Evolutionary conservation across 2,888 invertebrate species (phyloP).

Genomic region (Brachypterus glaber): DNA sequence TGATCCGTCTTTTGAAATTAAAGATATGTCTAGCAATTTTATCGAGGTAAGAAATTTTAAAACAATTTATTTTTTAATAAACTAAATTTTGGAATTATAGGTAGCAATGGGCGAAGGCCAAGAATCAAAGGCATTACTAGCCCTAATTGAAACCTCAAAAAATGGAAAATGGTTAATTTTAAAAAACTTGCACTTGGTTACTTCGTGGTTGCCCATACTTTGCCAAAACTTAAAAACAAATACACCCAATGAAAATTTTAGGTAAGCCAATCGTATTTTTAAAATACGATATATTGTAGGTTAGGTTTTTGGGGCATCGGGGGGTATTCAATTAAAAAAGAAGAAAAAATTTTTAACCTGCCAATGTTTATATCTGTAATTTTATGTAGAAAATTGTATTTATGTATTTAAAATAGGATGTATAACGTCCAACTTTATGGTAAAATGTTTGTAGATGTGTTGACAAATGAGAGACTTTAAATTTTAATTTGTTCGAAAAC

Average conservation of each 20-base stretch:
- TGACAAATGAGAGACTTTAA: too few relatives aligned
- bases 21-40: slow-evolving; percentile 54
- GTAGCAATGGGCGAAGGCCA: slow-evolving; percentile 77
- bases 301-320: too few relatives aligned
- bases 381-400: too few relatives aligned
- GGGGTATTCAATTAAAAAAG: too few relatives aligned
- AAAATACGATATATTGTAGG: not conserved
- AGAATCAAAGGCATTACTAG: slow-evolving; percentile 51
- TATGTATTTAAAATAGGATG: too few relatives aligned
- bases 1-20: slow-evolving; percentile 80
- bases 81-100: slow-evolving; percentile 31
- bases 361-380: too few relatives aligned
- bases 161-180: slow-evolving; percentile 68
- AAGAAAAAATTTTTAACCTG: too few relatives aligned
- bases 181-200: slow-evolving; percentile 72
- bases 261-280: slow-evolving; percentile 19
- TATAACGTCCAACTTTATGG: too few relatives aligned
- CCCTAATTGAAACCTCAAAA: slow-evolving; percentile 49
- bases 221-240: slow-evolving; percentile 53
- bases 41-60: slow-evolving; percentile 43
- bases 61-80: not conserved
- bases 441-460: too few relatives aligned
- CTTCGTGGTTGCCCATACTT: slow-evolving; percentile 58
- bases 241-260: slow-evolving; percentile 47
- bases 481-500: too few relatives aligned